phyloP scores from a whole-genome alignment of 2,888 invertebrate species.

The Caenorhabditis afra region DNA sequence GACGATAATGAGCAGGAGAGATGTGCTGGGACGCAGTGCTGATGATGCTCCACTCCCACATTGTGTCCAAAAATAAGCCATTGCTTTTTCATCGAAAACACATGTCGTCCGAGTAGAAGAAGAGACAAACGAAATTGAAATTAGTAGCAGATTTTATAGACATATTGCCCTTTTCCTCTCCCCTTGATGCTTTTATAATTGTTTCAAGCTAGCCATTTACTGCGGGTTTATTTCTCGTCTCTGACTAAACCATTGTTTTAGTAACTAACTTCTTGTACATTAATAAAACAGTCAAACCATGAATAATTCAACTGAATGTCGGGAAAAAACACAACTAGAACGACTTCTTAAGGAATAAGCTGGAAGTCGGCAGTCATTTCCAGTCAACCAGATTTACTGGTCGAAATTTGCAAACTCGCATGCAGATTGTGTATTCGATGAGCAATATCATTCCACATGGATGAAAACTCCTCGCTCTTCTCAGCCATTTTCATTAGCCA shows the following conservation, averaged over 20 bases:
- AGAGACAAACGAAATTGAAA: conserved; percentile 32
- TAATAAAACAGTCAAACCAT: conserved; percentile 35
- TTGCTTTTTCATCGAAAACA: conserved; percentile 50
- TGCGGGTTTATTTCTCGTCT: conserved; percentile 36
- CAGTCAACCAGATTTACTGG: no score
- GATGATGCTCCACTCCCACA: conserved; percentile 17
- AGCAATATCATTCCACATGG: conserved; percentile 40
- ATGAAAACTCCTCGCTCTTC: conserved; percentile 23
- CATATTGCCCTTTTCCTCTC: conserved; percentile 28
- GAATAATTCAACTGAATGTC: conserved; percentile 7
- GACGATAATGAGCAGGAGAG: conserved; percentile 49
- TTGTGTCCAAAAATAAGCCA: conserved; percentile 27
- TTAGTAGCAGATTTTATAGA: conserved; percentile 54
- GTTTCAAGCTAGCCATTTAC: conserved; percentile 46
- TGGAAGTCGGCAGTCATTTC: no score
- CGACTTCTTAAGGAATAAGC: no score
- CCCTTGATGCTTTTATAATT: conserved; percentile 37
- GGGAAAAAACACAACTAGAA: neutral
- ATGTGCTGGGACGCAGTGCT: conserved; percentile 48
- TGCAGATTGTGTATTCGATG: conserved; percentile 9
- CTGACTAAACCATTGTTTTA: conserved; percentile 22
- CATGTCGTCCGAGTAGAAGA: conserved; percentile 39
- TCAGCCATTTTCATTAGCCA: conserved; percentile 29
- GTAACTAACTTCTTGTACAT: conserved; percentile 12
- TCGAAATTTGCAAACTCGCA: conserved; percentile 3